Evolutionary conservation across 2,797 vertebrate species (phyloP).

Genomic region (Babyrousa celebensis): DNA sequence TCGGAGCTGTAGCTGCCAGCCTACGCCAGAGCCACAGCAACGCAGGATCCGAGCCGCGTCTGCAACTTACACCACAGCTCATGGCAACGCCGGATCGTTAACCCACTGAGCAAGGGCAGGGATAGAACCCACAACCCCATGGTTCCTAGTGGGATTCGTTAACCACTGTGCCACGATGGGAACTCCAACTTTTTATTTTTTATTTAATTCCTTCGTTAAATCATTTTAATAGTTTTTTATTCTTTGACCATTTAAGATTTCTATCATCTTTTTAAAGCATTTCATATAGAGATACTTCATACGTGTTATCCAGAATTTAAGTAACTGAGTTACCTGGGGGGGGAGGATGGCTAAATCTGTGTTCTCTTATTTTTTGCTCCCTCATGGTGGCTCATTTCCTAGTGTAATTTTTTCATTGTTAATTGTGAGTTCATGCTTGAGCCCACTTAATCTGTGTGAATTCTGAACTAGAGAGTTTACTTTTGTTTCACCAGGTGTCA

Average conservation of each 20-base stretch:
- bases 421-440: not conserved
- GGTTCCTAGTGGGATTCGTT: too few species aligned
- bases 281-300: slow-evolving; percentile 7
- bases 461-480: not conserved
- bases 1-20: too few species aligned
- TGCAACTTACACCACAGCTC: too few species aligned
- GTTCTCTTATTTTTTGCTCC: slow-evolving; percentile 7
- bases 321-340: not conserved
- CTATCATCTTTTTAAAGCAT: not conserved
- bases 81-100: too few species aligned
- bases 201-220: slow-evolving; percentile 28
- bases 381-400: not conserved
- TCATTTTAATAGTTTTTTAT: not conserved
- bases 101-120: too few species aligned
- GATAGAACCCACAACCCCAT: too few species aligned
- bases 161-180: too few species aligned
- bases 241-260: slow-evolving; percentile 30
- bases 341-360: not conserved
- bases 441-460: slow-evolving; percentile 28
- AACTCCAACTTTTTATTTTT: too few species aligned
- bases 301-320: slow-evolving; percentile 49
- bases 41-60: too few species aligned
- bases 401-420: not conserved
- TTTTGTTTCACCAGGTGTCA: not conserved
- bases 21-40: too few species aligned